Evolutionary conservation across 2,113 vertebrate genomes (phyloP), one percentile per base, ranked within the genome.

Genomic region (Sphaerodactylus townsendi): DNA sequence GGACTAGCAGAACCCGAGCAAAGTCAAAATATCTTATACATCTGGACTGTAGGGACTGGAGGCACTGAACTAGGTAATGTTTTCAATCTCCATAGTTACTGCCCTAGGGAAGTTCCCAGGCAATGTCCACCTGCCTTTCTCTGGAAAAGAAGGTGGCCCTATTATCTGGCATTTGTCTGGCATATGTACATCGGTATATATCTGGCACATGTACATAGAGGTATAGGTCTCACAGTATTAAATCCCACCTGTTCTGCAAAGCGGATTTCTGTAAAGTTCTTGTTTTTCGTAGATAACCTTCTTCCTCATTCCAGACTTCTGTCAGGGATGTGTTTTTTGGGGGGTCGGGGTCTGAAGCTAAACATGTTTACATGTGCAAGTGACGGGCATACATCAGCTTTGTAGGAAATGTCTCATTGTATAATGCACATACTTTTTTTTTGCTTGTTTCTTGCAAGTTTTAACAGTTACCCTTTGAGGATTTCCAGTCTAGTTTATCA

Each of bases 381-480:
- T 74, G 81, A 74, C 86, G 89, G 79, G 81, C 81, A 91, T 93
- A 84, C 93, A 83, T 85, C 82, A 77, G 92, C 86, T 91, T 92
- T 95, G 89, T 75, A 88, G 92, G 86, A 85, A 92, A 92, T 56
- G 85, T 89, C 88, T 93, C 90, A 72, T 90, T 86, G 84, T 93
- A 87, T 91, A 89, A 89, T 93, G 91, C 95, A 85, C 88, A 85
- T 94, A 96, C 95, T 96, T 96, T 96, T 6, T 5, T 11, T 11
- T 11, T 94, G 95, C 95, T 96, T 62, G 59, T 97, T 94, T 88
- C 95, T 95, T 94, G 86, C 95, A 96, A 96, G 96, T 97, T 97
- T 96, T 94, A 94, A 94, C 95, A 96, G 95, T 96, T 96, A 93
- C 93, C 95, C 94, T 96, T 95, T 93, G 96, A 96, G 96, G 96